These are phyloP conservation scores for Acanthornis magna DNA, from an alignment of 2,797 vertebrate species.

Conservation along the genomic window DNA sequence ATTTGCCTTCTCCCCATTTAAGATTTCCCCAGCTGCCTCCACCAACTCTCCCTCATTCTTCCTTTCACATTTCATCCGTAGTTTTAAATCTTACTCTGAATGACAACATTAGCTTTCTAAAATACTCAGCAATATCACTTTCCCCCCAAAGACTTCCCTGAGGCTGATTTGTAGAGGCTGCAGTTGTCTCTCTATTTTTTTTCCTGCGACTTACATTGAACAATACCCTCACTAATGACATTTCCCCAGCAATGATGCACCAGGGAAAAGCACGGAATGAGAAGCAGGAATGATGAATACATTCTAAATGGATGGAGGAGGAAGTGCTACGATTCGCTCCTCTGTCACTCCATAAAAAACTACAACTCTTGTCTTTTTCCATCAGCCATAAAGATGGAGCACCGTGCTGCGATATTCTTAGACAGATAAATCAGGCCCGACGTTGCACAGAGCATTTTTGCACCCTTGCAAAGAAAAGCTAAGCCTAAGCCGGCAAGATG, in stretches of 20 bases:
- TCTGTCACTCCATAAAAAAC: neutral
- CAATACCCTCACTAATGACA: constrained; percentile 7
- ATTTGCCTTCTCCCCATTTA: neutral
- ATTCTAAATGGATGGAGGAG: neutral
- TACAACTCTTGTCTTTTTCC: neutral
- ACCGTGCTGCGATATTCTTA: neutral
- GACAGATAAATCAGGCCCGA: neutral
- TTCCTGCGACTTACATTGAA: neutral
- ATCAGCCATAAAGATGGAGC: neutral
- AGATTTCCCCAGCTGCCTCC: neutral
- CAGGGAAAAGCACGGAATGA: neutral
- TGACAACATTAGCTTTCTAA: constrained; percentile 29
- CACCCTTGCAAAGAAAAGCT: neutral
- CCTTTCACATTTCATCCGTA: neutral
- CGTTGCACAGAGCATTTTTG: neutral
- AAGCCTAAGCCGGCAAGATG: neutral
- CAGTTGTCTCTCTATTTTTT: neutral
- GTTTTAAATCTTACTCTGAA: constrained; percentile 29
- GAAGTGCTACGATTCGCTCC: neutral
- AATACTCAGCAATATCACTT: constrained; percentile 16
- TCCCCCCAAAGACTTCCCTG: neutral
- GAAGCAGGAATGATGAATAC: neutral
- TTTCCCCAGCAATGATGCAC: constrained; percentile 11
- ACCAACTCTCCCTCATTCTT: neutral
- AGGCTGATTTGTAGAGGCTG: constrained; percentile 11